Base-by-base conservation (phyloP, 2,113 vertebrate species). In the Neotoma lepida region DNA sequence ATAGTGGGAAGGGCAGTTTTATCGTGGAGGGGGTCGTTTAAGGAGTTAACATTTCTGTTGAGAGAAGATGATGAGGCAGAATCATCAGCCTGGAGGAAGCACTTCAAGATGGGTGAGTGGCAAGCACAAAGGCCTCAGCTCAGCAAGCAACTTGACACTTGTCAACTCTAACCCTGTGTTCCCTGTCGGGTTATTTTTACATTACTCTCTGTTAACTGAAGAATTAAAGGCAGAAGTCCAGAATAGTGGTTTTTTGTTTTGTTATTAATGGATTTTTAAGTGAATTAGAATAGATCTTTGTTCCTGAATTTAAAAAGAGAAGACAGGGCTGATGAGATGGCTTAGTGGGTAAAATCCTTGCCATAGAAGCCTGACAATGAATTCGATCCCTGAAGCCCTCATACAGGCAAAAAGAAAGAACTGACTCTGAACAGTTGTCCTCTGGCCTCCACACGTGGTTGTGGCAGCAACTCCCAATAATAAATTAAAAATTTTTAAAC, bases 231-330 rank as follows among this genome's bases (percentile, higher is more conserved):
- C 20, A 73, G 77, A 82, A 87, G 51, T 76, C 86, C 49, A 89
- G 77, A 95, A 63, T 88, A 88, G 73, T 93, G 26, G 17, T 24
- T 68, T 46, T 66, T 63, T 44, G 14, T 64, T 85, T 64, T 64
- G 9, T 41, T 90, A 94, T 7, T 92, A 76, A 88, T 88, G 46
- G 63, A 58, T 56, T 91, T 96, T 94, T 91, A 87, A 93, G 41
- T 94, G 35, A 68, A 28, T 94, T 54, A 94, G 94, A 84, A 86
- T 54, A 12, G 74, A 33, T 82, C 46, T 82, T 95, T 71, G 18
- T 91, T 96, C 93, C 92, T 77, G 49, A 82, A 63, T 82, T 93
- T 14, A 86, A 70, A 82, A 89, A 85, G 56, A 74, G 54, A 22
- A 44, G 49, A 58, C n/a, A 73, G 24, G 35, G 41, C 82, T 85